phyloP scores from a whole-genome alignment of 2,797 vertebrate species.

The Bovichtus variegatus region DNA sequence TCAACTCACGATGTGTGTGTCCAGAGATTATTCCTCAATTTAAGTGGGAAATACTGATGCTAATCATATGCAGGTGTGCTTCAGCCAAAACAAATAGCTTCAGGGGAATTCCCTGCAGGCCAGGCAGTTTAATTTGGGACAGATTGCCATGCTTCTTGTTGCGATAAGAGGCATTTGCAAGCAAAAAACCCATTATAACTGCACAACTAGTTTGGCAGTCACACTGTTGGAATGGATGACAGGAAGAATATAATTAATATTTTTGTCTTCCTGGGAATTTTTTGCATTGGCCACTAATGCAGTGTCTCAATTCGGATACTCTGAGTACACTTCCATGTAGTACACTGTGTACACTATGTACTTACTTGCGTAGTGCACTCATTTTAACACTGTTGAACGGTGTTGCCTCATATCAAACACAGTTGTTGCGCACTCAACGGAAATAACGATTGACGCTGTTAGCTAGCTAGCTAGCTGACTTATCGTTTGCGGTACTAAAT shows the following conservation, averaged over 20 bases:
- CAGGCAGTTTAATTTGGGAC: conserved; percentile 18
- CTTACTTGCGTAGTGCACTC: too few species aligned
- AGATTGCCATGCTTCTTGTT: conserved; percentile 18
- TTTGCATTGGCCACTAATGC: not conserved
- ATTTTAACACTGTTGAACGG: too few species aligned
- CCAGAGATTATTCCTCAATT: conserved; percentile 38
- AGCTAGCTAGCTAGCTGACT: too few species aligned
- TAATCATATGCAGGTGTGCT: conserved; percentile 19
- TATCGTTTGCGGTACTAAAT: too few species aligned
- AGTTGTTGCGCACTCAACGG: too few species aligned
- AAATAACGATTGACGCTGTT: too few species aligned
- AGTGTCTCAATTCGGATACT: too few species aligned
- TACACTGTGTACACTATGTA: too few species aligned
- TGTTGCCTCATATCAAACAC: too few species aligned
- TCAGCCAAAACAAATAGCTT: conserved; percentile 15
- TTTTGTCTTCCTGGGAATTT: not conserved
- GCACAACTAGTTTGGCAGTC: not conserved
- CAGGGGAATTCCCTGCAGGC: conserved; percentile 15
- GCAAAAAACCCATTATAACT: not conserved
- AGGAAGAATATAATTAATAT: conserved; percentile 10
- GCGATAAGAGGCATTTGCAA: conserved; percentile 21
- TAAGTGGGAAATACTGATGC: conserved; percentile 28
- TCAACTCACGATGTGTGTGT: conserved; percentile 13
- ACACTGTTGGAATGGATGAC: conserved; percentile 1
- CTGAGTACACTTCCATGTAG: too few species aligned